phyloP scores from a whole-genome alignment of 2,113 vertebrate genomes.

The Pycnonotus jocosus region DNA sequence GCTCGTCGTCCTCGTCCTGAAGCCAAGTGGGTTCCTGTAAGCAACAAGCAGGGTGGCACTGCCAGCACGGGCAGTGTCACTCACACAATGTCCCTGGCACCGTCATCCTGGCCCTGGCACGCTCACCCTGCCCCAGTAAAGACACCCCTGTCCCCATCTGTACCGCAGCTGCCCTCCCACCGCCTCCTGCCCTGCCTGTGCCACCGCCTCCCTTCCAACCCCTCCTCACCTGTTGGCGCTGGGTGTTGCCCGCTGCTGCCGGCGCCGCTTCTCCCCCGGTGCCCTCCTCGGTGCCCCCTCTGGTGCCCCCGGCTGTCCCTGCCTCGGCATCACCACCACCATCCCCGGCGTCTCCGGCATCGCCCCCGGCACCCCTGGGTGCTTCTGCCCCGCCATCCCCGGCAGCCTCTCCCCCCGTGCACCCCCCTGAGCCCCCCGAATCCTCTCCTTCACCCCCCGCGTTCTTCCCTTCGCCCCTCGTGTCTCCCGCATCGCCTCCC shows the following conservation, averaged over 20 bases:
- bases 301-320: not conserved
- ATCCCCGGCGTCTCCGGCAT: not conserved
- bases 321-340: not conserved
- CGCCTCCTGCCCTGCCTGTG: not conserved
- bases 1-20: constrained; percentile 22
- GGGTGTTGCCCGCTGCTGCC: not conserved
- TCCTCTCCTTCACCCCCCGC: not conserved
- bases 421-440: too few relatives aligned
- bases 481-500: too few relatives aligned
- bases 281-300: not conserved
- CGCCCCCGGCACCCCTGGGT: not conserved
- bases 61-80: not conserved
- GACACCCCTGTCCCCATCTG: not conserved
- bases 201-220: not conserved
- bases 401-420: not conserved
- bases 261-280: not conserved
- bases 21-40: constrained; percentile 8
- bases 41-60: not conserved
- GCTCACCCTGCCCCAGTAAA: not conserved
- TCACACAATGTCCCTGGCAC: not conserved
- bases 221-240: not conserved
- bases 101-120: not conserved
- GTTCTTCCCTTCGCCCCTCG: not conserved
- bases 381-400: not conserved
- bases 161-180: not conserved